Percentiles rank a stretch among this genome's conserved stretches.
Conservation (phyloP, 2,797 vertebrate species). For the Ispidina lecontei region DNA sequence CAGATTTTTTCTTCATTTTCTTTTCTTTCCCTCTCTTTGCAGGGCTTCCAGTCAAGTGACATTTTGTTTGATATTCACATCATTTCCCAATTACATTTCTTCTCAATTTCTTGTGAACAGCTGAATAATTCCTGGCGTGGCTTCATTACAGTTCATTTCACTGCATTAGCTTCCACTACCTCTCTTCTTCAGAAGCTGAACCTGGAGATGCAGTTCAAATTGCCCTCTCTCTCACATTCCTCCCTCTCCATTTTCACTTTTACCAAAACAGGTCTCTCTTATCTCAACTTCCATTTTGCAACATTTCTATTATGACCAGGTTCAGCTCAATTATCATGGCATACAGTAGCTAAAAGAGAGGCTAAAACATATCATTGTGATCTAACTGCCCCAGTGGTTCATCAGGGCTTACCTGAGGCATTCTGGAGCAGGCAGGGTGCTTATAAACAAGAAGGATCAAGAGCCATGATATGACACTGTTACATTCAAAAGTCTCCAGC, state of each 20-base stretch:
- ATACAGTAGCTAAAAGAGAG: neutral
- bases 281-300: neutral
- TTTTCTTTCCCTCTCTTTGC: conserved; percentile 7
- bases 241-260: neutral
- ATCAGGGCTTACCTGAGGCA: neutral
- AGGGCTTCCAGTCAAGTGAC: conserved; percentile 41
- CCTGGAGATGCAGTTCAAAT: neutral
- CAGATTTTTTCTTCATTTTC: neutral
- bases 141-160: conserved; percentile 60
- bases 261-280: neutral
- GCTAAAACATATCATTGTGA: neutral
- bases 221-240: neutral
- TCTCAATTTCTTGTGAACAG: conserved; percentile 50
- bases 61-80: conserved; percentile 64
- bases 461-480: neutral
- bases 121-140: conserved; percentile 26
- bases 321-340: neutral
- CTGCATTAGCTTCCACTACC: conserved; percentile 15
- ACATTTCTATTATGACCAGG: neutral
- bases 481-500: neutral
- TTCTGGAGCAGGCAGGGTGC: neutral
- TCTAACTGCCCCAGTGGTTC: neutral
- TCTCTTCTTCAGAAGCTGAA: conserved; percentile 6
- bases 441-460: neutral
- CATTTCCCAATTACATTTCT: conserved; percentile 47